A percentile compares a stretch with the other conserved stretches of the same genome.
These are phyloP conservation scores for Electrophaes corylata DNA, from an alignment of 2,888 invertebrate species.

Conservation along the genomic window DNA sequence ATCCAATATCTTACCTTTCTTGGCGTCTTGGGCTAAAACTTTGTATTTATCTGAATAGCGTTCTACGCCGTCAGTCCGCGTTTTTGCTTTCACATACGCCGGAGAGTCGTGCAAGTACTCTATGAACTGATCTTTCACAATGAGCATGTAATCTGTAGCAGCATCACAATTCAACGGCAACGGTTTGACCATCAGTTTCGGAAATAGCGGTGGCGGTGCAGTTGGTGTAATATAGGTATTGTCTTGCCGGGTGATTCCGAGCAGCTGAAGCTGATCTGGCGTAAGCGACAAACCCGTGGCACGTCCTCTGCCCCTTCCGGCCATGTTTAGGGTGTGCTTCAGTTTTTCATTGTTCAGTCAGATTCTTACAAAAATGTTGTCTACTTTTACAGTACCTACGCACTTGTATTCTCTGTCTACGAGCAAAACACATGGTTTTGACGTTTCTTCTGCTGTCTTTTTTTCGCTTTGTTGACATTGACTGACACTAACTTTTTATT, in stretches of 20 bases:
- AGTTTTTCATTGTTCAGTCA: not conserved
- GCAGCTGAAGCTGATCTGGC: slow-evolving; percentile 83
- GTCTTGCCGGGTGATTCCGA: slow-evolving; percentile 84
- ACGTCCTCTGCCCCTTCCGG: slow-evolving; percentile 80
- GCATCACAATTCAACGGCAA: slow-evolving; percentile 79
- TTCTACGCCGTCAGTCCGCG: slow-evolving; percentile 77
- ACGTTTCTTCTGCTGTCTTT: too few species aligned
- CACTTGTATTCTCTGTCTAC: too few species aligned
- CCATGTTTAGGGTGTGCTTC: slow-evolving; percentile 49
- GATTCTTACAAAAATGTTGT: too few species aligned
- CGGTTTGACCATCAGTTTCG: slow-evolving; percentile 84
- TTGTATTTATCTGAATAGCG: slow-evolving; percentile 85
- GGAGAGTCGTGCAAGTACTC: slow-evolving; percentile 89
- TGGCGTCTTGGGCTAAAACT: slow-evolving; percentile 74
- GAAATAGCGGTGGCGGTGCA: slow-evolving; percentile 85
- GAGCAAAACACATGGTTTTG: too few species aligned
- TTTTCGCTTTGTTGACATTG: not conserved
- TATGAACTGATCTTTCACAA: slow-evolving; percentile 89
- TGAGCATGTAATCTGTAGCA: slow-evolving; percentile 87
- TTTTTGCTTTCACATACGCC: slow-evolving; percentile 81
- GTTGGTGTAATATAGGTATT: slow-evolving; percentile 68
- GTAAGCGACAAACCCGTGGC: slow-evolving; percentile 78
- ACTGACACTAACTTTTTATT: not conserved
- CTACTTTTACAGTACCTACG: too few species aligned
- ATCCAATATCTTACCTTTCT: slow-evolving; percentile 73